Conservation (phyloP, 1,140 invertebrate genomes). For the Paralvinella palmiformis region DNA sequence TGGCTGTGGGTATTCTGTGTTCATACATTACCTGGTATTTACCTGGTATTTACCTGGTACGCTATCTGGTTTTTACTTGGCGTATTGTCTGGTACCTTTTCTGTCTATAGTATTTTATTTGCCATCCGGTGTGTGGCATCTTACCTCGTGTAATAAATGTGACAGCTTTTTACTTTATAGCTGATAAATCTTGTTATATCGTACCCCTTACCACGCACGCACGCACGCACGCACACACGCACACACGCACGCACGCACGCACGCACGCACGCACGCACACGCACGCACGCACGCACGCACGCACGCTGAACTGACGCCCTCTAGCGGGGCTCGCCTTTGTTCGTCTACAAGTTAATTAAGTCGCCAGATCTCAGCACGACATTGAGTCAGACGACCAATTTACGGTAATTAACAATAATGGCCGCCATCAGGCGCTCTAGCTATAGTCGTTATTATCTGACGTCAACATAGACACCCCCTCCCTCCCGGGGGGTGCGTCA, state of each 20-base stretch:
- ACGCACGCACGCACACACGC: not conserved
- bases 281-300: slow-evolving; percentile 1
- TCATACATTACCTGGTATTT: not conserved
- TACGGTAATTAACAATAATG: no score
- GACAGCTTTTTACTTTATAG: not conserved
- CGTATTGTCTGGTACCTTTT: no score
- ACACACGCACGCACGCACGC: not conserved
- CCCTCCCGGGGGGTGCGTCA: no score
- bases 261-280: slow-evolving; percentile 2
- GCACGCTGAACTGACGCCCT: slow-evolving; percentile 1
- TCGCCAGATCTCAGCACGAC: no score
- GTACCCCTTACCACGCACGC: not conserved
- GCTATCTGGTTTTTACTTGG: not conserved
- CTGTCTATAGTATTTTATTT: not conserved
- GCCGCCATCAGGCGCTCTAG: no score
- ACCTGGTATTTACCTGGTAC: not conserved
- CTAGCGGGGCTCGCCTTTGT: no score
- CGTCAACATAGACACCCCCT: no score
- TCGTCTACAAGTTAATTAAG: no score
- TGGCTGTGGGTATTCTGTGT: not conserved
- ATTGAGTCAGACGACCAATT: no score
- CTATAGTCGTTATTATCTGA: no score
- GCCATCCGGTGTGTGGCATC: not conserved
- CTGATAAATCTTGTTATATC: not conserved
- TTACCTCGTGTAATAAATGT: not conserved